Conservation (phyloP, 2,797 vertebrate genomes). For the Hippopotamyrus pictus region DNA sequence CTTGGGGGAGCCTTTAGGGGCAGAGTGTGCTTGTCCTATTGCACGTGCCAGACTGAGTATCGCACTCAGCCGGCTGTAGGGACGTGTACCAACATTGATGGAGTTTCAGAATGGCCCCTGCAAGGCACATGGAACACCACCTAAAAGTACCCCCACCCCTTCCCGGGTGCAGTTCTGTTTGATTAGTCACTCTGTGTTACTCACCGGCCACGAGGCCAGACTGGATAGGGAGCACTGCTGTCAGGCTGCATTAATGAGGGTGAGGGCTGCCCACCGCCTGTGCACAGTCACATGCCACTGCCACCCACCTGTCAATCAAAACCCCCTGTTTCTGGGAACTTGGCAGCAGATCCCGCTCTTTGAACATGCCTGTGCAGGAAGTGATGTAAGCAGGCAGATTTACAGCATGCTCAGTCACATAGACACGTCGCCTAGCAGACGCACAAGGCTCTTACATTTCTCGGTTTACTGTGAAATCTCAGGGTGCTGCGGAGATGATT, state of each 20-base stretch:
- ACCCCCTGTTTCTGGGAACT: not conserved
- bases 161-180: constrained; percentile 8
- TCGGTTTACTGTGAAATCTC: constrained; percentile 45
- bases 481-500: constrained; percentile 40
- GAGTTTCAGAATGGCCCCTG: not conserved
- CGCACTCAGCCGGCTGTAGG: not conserved
- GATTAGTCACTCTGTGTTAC: not conserved
- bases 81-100: not conserved
- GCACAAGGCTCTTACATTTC: constrained; percentile 42
- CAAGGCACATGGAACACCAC: not conserved
- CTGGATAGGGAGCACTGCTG: not conserved
- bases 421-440: constrained; percentile 40
- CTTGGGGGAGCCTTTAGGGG: not conserved
- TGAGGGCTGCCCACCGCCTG: not conserved
- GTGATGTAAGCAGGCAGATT: not conserved
- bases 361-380: not conserved
- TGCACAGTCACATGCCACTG: not conserved
- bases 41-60: not conserved
- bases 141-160: not conserved
- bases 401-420: constrained; percentile 32
- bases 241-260: not conserved
- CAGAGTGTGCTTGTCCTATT: not conserved
- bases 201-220: not conserved
- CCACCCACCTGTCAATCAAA: not conserved
- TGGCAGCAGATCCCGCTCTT: not conserved